These are phyloP conservation scores for Gallinago undulata DNA, from an alignment of 2,113 vertebrate species.

Conservation along the genomic window DNA sequence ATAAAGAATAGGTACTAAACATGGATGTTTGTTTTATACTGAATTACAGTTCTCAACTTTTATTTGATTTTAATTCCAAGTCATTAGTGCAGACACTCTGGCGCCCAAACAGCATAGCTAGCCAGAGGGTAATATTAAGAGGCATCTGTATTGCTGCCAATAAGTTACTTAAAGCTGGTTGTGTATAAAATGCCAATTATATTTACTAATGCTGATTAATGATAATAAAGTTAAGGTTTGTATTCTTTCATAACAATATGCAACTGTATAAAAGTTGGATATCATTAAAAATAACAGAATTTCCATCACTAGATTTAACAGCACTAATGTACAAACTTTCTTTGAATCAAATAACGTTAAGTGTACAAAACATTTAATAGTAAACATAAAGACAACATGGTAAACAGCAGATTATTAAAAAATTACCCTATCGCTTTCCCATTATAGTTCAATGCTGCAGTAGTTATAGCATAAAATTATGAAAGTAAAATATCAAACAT, in stretches of 20 bases:
- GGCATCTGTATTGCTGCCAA: slow-evolving; percentile 51
- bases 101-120: slow-evolving; percentile 27
- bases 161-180: slow-evolving; percentile 69
- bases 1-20: background rate
- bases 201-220: slow-evolving; percentile 66
- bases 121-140: slow-evolving; percentile 57
- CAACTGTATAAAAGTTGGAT: background rate
- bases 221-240: slow-evolving; percentile 35
- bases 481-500: background rate
- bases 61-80: slow-evolving; percentile 71
- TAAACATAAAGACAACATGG: background rate
- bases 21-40: slow-evolving; percentile 20
- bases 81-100: slow-evolving; percentile 52
- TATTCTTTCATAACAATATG: background rate
- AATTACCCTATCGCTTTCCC: background rate
- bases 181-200: slow-evolving; percentile 64
- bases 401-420: background rate
- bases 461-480: background rate
- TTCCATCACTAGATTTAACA: background rate
- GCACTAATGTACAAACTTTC: background rate
- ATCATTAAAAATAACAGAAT: slow-evolving; percentile 3
- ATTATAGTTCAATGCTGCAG: background rate
- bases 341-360: background rate
- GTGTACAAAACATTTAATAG: background rate
- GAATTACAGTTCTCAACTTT: slow-evolving; percentile 40